Conservation (phyloP, 2,888 invertebrate species). For the Apodemia mormo region DNA sequence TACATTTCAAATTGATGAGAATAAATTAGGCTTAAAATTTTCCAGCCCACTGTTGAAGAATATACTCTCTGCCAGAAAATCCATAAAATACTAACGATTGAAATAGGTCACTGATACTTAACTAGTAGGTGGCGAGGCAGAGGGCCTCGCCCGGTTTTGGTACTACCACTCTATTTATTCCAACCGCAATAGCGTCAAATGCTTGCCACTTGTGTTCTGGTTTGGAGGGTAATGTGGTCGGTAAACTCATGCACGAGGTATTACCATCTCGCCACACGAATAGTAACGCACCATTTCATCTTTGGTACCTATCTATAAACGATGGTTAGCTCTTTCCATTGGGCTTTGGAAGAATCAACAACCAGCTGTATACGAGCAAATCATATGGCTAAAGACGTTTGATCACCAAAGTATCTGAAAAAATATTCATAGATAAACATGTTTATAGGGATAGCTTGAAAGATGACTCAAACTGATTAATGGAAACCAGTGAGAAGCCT, state of each 20-base stretch:
- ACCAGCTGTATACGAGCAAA: too few relatives aligned
- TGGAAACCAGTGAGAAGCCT: conserved; percentile 2
- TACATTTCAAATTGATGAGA: not conserved
- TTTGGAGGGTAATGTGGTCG: too few relatives aligned
- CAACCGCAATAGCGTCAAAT: not conserved
- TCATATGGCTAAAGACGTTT: too few relatives aligned
- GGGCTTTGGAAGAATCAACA: too few relatives aligned
- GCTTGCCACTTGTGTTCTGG: not conserved
- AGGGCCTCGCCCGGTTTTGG: not conserved
- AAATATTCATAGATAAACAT: not conserved
- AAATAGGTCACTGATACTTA: not conserved
- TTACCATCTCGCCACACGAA: too few relatives aligned
- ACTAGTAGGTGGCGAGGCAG: not conserved
- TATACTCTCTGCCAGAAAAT: not conserved
- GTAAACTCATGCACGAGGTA: too few relatives aligned
- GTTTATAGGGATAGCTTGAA: not conserved
- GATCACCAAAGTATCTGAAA: too few relatives aligned
- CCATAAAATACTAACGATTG: not conserved
- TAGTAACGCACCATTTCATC: too few relatives aligned
- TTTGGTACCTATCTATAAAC: too few relatives aligned
- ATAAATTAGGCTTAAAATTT: not conserved
- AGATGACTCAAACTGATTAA: not conserved
- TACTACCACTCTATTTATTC: not conserved
- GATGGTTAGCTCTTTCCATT: too few relatives aligned
- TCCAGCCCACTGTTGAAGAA: not conserved